phyloP scores from a whole-genome alignment of 1,140 invertebrate species.

The Paralvinella palmiformis region DNA sequence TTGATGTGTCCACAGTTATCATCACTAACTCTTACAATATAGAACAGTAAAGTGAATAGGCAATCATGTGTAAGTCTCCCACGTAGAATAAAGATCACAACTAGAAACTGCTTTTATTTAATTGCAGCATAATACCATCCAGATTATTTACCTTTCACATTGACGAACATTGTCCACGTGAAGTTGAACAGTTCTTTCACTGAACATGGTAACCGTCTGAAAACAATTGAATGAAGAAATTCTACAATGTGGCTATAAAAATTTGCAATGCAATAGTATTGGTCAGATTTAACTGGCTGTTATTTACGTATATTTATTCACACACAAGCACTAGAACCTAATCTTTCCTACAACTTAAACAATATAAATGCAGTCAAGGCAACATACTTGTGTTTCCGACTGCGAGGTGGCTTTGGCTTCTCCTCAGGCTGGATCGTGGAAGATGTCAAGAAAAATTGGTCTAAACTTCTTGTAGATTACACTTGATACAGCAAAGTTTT shows the following conservation, averaged over 20 bases:
- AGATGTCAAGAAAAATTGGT: conserved; percentile 66
- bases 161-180: conserved; percentile 86
- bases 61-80: no score
- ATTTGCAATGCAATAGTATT: no score
- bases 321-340: neutral
- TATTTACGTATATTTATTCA: neutral
- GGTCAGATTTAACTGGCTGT: no score
- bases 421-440: conserved; percentile 48
- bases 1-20: no score
- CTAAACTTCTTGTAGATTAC: conserved; percentile 90
- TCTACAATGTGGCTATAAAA: conserved; percentile 3
- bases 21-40: no score
- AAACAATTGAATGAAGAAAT: conserved; percentile 25
- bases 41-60: no score
- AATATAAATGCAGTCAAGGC: conserved; percentile 42
- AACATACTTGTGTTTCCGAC: conserved; percentile 64
- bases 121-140: conserved; percentile 58
- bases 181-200: conserved; percentile 82
- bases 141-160: conserved; percentile 65
- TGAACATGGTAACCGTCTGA: conserved; percentile 62
- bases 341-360: conserved; percentile 20
- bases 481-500: conserved; percentile 90
- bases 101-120: no score
- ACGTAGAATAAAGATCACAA: no score
- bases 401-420: conserved; percentile 58